Evolutionary conservation across 2,797 vertebrate species (phyloP), one percentile per base, ranked within the genome.

Genomic region (Cygnus olor): DNA sequence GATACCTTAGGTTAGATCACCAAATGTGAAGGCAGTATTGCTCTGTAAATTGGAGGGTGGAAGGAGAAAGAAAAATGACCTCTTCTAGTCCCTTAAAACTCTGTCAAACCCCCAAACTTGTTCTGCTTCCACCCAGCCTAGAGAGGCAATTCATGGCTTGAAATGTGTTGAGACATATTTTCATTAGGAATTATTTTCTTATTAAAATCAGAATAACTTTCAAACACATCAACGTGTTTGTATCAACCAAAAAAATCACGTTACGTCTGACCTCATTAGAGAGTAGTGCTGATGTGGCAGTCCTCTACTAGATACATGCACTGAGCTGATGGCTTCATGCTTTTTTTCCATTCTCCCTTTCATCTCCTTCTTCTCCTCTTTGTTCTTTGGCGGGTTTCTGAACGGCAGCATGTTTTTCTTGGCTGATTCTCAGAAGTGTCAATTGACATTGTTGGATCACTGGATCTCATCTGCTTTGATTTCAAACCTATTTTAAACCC

Each of bases 381-480:
- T 81, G 85, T 93, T 96, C 72, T 93, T 72, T 1, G 2, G 42
- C 18, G 3, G 51, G 32, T 88, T 84, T 84, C 72, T 93, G 76
- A 93, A 92, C 51, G 1, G 80, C 58, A 90, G 51, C 38, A 74
- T 91, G 79, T 72, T 95, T 94, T 92, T 80, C 76, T 94, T 95
- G 95, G 90, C 94, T 86, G 63, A 28, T 28, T 92, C 74, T 92
- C 68, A 71, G 91, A 61, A 92, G 73, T 9, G 0, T 89, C 92
- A 61, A 22, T 85, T 0, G 1, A 81, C 63, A 51, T 51, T 27
- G 76, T 56, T 30, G 79, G 72, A 89, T 95, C 87, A 72, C 60
- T 87, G 86, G 56, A 78, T 90, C 64, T 85, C 78, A 73, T 87
- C 88, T 85, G 88, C 89, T 95, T 92, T 94, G 86, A 95, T 90